Evolutionary conservation across 1,140 invertebrate genomes (phyloP).

Genomic region (Chironomus striatipennis): DNA sequence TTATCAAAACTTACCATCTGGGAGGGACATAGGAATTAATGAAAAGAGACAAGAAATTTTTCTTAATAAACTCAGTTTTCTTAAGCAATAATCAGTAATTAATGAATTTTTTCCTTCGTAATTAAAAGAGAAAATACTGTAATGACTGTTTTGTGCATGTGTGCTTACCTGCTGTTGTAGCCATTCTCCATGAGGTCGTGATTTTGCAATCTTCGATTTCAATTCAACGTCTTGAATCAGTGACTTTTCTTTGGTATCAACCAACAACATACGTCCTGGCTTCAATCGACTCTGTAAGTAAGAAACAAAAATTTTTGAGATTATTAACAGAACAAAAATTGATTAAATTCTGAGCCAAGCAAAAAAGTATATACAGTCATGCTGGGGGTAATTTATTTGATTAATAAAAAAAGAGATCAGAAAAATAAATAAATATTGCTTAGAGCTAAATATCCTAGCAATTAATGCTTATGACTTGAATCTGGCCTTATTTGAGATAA

Average conservation of each 20-base stretch:
- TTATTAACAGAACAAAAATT: neutral
- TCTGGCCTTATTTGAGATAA: too few species aligned
- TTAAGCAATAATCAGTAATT: slow-evolving; percentile 27
- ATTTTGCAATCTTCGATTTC: slow-evolving; percentile 77
- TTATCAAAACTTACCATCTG: neutral
- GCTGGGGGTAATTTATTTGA: neutral
- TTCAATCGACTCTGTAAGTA: slow-evolving; percentile 82
- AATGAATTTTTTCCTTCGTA: neutral
- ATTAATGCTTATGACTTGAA: too few species aligned
- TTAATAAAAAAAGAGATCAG: too few species aligned
- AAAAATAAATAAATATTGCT: too few species aligned
- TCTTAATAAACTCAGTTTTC: slow-evolving; percentile 34
- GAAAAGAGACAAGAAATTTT: neutral
- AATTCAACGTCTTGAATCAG: slow-evolving; percentile 93
- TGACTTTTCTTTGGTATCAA: slow-evolving; percentile 84
- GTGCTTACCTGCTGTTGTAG: slow-evolving; percentile 75
- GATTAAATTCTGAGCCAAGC: neutral
- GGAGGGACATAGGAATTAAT: neutral
- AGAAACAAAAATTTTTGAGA: neutral
- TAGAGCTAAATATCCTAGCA: too few species aligned
- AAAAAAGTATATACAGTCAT: neutral
- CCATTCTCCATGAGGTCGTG: slow-evolving; percentile 84
- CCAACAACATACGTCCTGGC: slow-evolving; percentile 94
- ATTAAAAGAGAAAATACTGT: slow-evolving; percentile 24
- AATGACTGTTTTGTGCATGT: too few species aligned